Base-by-base conservation (phyloP, 1,140 invertebrate species). In the Arion vulgaris region DNA sequence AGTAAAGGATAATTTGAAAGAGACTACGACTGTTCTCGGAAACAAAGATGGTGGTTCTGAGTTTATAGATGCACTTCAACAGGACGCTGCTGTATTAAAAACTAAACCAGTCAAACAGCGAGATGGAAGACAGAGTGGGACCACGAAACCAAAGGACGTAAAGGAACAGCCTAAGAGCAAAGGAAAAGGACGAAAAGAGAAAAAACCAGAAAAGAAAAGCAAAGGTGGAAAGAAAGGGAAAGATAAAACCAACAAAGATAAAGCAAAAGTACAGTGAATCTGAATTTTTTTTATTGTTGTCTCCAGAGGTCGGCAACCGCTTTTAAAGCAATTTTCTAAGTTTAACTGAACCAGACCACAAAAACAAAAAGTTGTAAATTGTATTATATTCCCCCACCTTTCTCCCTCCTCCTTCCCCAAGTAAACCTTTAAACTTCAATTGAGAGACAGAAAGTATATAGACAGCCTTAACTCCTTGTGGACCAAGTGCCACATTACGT, bases 81-180 rank as follows among this genome's bases (percentile, higher is more conserved):
- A 66, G 32, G 62, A 66, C n/a, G 62, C 62, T 28, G 11, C 62
- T 32, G 62, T 2, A 32, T 0, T 28, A 23, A 32, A 17, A 66
- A 28, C 17, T 34, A 1, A 57, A 57, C 7, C 51, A 57, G 23
- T 57, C 23, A 32, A 32, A 34, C 26, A 72, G 19, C 66, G 51
- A 69, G 83, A 23, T n/a, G 81, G 51, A 32, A 34, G 84, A 15
- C n/a, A 84, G 19, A 28, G 62, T 28, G 28, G 28, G 62, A 28
- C 62, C 17, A 66, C 28, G 28, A 66, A 17, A 7, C 32, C 62
- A 9, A 66, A 66, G 19, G 62, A 66, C 28, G n/a, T 11, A 32
- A 66, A 66, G 32, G 62, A 66, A 32, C 62, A 32, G 5, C 62
- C n/a, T 2, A 57, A 57, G 26, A 23, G 26, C 4, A 66, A 66